Evolutionary conservation across 2,113 vertebrate species (phyloP).

Genomic region (Labeo catla): DNA sequence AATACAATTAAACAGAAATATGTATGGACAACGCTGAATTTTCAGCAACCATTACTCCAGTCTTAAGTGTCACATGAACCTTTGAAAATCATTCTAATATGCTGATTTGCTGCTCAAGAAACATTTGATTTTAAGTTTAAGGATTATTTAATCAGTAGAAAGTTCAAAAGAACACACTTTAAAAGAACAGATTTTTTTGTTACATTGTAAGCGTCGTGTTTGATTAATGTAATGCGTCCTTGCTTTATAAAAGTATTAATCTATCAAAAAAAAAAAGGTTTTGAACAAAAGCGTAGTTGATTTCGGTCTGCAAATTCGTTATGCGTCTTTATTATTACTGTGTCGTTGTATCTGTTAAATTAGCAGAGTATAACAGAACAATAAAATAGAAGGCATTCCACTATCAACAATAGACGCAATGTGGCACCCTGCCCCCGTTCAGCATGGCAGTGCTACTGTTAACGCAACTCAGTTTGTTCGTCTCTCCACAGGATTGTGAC

Average conservation of each 20-base stretch:
- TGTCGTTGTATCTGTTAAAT: neutral
- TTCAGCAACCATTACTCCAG: neutral
- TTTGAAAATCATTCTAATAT: too few relatives aligned
- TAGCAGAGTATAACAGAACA: slow-evolving; percentile 6
- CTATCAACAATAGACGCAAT: slow-evolving; percentile 21
- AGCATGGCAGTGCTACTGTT: slow-evolving; percentile 50
- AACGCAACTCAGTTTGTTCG: slow-evolving; percentile 68
- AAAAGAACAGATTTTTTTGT: neutral
- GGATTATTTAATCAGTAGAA: neutral
- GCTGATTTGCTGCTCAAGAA: too few relatives aligned
- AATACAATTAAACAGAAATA: neutral
- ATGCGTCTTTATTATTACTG: neutral
- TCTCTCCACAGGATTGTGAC: slow-evolving; percentile 72
- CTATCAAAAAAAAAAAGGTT: neutral
- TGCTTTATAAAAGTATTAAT: neutral
- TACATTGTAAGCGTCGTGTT: neutral
- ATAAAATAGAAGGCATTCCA: slow-evolving; percentile 24
- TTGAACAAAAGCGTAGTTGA: neutral
- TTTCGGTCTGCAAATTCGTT: neutral
- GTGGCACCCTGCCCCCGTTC: slow-evolving; percentile 37
- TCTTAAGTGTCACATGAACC: too few relatives aligned
- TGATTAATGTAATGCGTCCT: neutral
- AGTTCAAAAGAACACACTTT: neutral
- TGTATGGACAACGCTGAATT: neutral
- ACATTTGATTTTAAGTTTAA: neutral